These are phyloP conservation scores for Drosophila insularis DNA, from an alignment of 1,140 invertebrate species.

Conservation along the genomic window DNA sequence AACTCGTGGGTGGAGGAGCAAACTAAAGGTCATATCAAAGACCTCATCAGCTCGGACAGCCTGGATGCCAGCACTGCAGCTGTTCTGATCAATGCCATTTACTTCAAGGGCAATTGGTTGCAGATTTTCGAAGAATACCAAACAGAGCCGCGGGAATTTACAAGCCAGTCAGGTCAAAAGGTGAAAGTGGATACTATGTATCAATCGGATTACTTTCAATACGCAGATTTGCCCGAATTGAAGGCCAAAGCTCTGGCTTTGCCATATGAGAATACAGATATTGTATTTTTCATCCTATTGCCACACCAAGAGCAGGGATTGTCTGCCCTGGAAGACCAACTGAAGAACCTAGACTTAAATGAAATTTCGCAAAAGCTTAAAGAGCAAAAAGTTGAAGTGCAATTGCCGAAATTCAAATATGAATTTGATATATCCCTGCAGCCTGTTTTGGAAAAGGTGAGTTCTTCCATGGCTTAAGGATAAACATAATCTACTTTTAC, in stretches of 20 bases:
- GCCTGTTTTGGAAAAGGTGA: slow-evolving; percentile 83
- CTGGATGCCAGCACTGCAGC: slow-evolving; percentile 75
- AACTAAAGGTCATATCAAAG: slow-evolving; percentile 84
- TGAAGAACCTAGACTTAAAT: slow-evolving; percentile 73
- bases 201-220: slow-evolving; percentile 68
- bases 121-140: slow-evolving; percentile 43
- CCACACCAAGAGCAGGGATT: slow-evolving; percentile 83
- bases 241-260: slow-evolving; percentile 55
- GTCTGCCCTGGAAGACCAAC: slow-evolving; percentile 82
- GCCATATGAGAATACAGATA: slow-evolving; percentile 81
- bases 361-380: slow-evolving; percentile 63
- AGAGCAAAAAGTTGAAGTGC: slow-evolving; percentile 82
- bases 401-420: slow-evolving; percentile 86
- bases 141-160: slow-evolving; percentile 40
- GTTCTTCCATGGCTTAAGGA: not conserved
- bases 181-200: slow-evolving; percentile 83
- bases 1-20: slow-evolving; percentile 85
- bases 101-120: slow-evolving; percentile 83
- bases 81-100: slow-evolving; percentile 86
- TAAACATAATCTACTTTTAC: slow-evolving; percentile 3
- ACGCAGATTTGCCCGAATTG: slow-evolving; percentile 45
- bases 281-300: slow-evolving; percentile 85
- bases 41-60: slow-evolving; percentile 82
- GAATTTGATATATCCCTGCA: slow-evolving; percentile 84
- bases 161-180: slow-evolving; percentile 31